Evolutionary conservation across 2,113 vertebrate genomes (phyloP).

Genomic region (Symphodus melops): DNA sequence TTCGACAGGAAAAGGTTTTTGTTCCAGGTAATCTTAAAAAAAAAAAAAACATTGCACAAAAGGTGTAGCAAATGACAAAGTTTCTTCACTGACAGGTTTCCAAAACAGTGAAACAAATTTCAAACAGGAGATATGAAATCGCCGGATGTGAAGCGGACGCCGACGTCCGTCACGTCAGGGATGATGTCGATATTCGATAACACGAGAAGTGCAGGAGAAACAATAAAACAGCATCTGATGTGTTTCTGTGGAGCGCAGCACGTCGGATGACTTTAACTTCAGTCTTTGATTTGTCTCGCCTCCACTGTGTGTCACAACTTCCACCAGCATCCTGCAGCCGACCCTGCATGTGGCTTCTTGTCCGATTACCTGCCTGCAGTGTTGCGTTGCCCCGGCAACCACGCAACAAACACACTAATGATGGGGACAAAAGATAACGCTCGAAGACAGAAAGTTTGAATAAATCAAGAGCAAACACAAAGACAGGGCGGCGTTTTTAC

Average conservation of each 20-base stretch:
- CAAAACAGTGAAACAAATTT: too few species aligned
- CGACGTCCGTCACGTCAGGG: background rate
- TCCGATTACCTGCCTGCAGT: constrained; percentile 50
- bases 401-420: constrained; percentile 66
- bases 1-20: too few species aligned
- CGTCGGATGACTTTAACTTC: background rate
- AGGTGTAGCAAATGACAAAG: too few species aligned
- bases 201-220: background rate
- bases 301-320: constrained; percentile 1
- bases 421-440: constrained; percentile 36
- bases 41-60: too few species aligned
- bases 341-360: constrained; percentile 65
- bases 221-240: background rate
- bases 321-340: constrained; percentile 20
- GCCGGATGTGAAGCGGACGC: background rate
- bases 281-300: constrained; percentile 22
- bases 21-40: too few species aligned
- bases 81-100: too few species aligned
- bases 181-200: background rate
- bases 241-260: too few species aligned
- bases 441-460: constrained; percentile 33
- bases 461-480: constrained; percentile 39
- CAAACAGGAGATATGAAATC: background rate
- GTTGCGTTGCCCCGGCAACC: constrained; percentile 66
- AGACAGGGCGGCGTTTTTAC: background rate